These are phyloP conservation scores for Vombatus ursinus DNA, from an alignment of 2,113 vertebrate genomes.

Conservation along the genomic window DNA sequence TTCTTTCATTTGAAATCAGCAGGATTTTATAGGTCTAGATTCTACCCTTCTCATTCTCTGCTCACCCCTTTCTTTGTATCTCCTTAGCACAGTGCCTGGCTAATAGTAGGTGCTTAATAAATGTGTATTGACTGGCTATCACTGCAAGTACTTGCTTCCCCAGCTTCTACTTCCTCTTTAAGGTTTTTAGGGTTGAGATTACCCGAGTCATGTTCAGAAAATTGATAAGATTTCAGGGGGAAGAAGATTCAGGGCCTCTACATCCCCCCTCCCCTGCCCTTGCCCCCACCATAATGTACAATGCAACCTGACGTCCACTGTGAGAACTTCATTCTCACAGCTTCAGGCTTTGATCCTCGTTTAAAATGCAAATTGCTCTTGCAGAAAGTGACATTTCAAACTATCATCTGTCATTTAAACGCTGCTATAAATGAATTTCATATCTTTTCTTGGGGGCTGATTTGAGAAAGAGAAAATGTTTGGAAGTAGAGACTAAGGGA, in stretches of 20 bases:
- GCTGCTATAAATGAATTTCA: background rate
- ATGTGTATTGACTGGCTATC: background rate
- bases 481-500: background rate
- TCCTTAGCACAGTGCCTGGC: background rate
- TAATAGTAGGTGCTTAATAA: background rate
- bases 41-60: background rate
- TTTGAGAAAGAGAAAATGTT: background rate
- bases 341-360: background rate
- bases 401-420: background rate
- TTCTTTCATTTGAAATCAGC: background rate
- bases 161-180: background rate
- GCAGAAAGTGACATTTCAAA: background rate
- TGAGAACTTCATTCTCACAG: background rate
- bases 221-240: background rate
- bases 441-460: background rate
- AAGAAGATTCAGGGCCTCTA: background rate
- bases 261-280: too few relatives aligned
- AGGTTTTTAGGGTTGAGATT: background rate
- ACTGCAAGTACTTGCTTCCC: background rate
- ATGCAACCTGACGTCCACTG: background rate
- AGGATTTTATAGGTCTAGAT: background rate
- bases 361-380: background rate
- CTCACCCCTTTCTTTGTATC: background rate
- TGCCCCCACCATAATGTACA: background rate
- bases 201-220: background rate